Percentiles rank a stretch among this genome's conserved stretches.
phyloP scores from a whole-genome alignment of 1,140 invertebrate genomes.

The Riptortus pedestris region DNA sequence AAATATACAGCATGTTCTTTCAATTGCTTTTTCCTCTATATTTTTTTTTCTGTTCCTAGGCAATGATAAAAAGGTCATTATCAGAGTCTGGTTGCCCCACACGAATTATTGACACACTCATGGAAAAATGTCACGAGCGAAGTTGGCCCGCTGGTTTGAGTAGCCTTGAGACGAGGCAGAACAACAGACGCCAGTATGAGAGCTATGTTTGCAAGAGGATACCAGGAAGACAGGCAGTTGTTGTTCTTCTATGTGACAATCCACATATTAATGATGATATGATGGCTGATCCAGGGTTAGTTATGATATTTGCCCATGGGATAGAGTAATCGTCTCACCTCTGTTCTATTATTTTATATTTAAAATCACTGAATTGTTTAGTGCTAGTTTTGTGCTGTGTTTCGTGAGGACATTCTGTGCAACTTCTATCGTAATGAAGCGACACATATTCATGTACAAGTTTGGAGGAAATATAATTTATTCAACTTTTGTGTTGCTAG shows the following conservation, averaged over 20 bases:
- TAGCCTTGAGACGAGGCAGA: conserved; percentile 85
- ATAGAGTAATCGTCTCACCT: conserved; percentile 55
- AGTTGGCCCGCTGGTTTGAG: conserved; percentile 86
- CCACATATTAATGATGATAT: conserved; percentile 88
- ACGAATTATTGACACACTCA: conserved; percentile 84
- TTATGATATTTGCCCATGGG: conserved; percentile 97
- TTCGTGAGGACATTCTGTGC: too few species aligned
- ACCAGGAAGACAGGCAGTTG: conserved; percentile 87
- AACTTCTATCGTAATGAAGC: too few species aligned
- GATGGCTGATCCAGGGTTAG: conserved; percentile 90
- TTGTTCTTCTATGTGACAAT: conserved; percentile 90
- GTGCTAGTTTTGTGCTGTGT: too few species aligned
- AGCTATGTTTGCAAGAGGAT: conserved; percentile 89
- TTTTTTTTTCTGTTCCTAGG: conserved; percentile 43
- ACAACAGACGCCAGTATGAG: conserved; percentile 83
- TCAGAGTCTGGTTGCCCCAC: conserved; percentile 85
- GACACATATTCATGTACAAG: too few species aligned
- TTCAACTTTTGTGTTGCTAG: too few species aligned
- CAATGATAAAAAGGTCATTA: conserved; percentile 81
- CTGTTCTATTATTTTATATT: too few species aligned
- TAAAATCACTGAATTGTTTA: too few species aligned
- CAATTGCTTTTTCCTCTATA: too few species aligned
- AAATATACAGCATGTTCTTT: too few species aligned
- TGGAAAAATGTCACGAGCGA: conserved; percentile 94
- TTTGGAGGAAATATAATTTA: too few species aligned